Percentiles rank a stretch among this genome's conserved stretches.
phyloP scores from a whole-genome alignment of 2,797 vertebrate genomes.

The Microctenopoma lineatum region DNA sequence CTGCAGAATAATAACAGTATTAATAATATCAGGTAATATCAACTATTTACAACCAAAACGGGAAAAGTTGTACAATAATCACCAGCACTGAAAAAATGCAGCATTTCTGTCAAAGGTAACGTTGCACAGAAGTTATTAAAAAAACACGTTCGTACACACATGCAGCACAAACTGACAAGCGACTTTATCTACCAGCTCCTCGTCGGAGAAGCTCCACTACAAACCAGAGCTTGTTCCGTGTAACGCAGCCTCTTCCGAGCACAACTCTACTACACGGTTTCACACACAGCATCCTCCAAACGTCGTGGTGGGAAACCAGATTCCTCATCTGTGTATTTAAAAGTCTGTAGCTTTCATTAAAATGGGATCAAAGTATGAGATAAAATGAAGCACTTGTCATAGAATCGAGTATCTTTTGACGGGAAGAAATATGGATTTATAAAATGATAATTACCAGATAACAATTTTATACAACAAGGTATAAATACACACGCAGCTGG shows the following conservation, averaged over 20 bases:
- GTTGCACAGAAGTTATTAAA: slow-evolving; percentile 39
- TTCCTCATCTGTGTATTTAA: slow-evolving; percentile 7
- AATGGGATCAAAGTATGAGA: slow-evolving; percentile 17
- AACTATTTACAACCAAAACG: slow-evolving; percentile 74
- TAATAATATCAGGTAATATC: slow-evolving; percentile 69
- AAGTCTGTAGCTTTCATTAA: slow-evolving; percentile 10
- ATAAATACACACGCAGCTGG: slow-evolving; percentile 39
- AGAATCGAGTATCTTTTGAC: slow-evolving; percentile 15
- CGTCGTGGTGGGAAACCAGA: slow-evolving; percentile 7
- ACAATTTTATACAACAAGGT: slow-evolving; percentile 61
- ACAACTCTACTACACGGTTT: slow-evolving; percentile 56
- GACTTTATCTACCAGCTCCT: slow-evolving; percentile 72
- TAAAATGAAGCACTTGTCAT: slow-evolving; percentile 52
- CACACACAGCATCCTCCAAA: slow-evolving; percentile 16
- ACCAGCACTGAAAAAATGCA: slow-evolving; percentile 66
- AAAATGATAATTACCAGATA: slow-evolving; percentile 29
- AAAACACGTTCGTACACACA: slow-evolving; percentile 73
- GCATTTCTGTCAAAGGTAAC: slow-evolving; percentile 58
- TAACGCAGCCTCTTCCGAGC: slow-evolving; percentile 34
- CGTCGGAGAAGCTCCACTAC: slow-evolving; percentile 65
- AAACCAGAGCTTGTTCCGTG: slow-evolving; percentile 64
- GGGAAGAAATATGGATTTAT: slow-evolving; percentile 22
- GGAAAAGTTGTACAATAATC: slow-evolving; percentile 55
- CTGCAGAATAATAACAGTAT: slow-evolving; percentile 61
- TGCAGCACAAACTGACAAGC: slow-evolving; percentile 81